Percentiles rank a stretch among this genome's conserved stretches.
Conservation (phyloP, 2,113 vertebrate genomes). For the Tringa solitaria region DNA sequence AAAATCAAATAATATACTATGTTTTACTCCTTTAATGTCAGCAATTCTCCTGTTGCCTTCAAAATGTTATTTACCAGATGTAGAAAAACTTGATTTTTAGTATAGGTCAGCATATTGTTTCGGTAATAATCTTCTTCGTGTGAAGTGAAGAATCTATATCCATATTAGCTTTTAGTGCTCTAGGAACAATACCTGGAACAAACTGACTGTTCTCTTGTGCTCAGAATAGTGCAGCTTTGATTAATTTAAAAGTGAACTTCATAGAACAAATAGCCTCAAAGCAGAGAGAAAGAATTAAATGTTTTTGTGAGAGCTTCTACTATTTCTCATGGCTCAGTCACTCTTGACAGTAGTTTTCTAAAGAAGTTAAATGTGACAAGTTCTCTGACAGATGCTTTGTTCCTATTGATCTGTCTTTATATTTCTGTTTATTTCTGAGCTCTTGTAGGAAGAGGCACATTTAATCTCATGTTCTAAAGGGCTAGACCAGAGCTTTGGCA, state of each 20-base stretch:
- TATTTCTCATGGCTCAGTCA: background rate
- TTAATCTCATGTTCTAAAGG: background rate
- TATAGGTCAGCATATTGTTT: background rate
- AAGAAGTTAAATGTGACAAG: background rate
- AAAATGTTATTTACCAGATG: background rate
- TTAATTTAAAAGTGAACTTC: background rate
- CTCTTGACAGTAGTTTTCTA: background rate
- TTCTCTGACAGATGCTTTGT: constrained; percentile 11
- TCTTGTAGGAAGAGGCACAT: background rate
- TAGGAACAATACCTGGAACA: background rate
- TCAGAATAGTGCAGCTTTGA: background rate
- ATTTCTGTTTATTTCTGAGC: constrained; percentile 26
- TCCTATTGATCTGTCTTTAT: constrained; percentile 7
- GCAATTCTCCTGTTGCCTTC: background rate
- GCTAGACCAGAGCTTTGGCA: background rate
- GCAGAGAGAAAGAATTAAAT: background rate
- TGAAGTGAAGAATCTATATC: background rate
- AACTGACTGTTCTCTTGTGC: background rate
- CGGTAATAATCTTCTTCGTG: background rate
- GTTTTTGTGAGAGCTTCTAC: background rate
- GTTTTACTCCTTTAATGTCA: background rate
- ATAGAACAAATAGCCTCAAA: background rate
- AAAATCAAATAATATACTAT: background rate
- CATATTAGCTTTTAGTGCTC: background rate
- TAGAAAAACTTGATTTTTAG: background rate